Conservation (phyloP, 2,113 vertebrate genomes). For the Propithecus coquereli region DNA sequence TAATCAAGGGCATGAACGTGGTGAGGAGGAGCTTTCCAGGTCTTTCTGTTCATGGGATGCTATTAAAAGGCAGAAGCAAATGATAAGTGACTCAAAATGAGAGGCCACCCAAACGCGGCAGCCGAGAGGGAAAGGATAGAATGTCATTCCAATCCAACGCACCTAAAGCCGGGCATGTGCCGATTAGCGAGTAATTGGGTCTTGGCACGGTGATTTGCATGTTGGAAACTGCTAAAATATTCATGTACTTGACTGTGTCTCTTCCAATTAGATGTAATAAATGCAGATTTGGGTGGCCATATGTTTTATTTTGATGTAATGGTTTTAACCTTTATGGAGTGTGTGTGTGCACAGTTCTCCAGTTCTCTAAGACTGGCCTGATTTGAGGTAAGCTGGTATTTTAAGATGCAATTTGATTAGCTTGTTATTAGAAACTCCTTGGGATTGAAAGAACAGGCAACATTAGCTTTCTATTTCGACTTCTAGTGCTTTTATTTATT, state of each 20-base stretch:
- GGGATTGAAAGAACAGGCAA: background rate
- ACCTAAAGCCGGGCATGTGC: background rate
- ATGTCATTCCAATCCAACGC: fast-evolving
- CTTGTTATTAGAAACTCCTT: background rate
- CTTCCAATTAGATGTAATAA: slow-evolving; percentile 63
- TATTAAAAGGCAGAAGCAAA: background rate
- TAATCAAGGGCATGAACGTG: fast-evolving
- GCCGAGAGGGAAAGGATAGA: background rate
- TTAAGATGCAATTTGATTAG: background rate
- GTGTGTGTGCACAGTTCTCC: background rate
- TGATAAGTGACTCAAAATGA: background rate
- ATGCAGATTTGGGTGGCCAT: slow-evolving; percentile 56
- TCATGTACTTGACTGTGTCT: slow-evolving; percentile 54
- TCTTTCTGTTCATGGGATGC: background rate
- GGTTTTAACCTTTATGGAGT: slow-evolving; percentile 57
- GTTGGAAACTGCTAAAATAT: slow-evolving; percentile 56
- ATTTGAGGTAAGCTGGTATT: background rate
- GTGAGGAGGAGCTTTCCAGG: background rate
- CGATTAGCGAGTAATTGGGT: background rate
- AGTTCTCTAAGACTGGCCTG: background rate
- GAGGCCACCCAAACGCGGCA: background rate
- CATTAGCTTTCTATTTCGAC: background rate
- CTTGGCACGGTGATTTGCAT: slow-evolving; percentile 50
- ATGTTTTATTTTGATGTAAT: slow-evolving; percentile 60
- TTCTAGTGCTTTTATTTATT: background rate